Evolutionary conservation across 2,797 vertebrate genomes (phyloP), one percentile per base, ranked within the genome.

Genomic region (Pangasius macronema): DNA sequence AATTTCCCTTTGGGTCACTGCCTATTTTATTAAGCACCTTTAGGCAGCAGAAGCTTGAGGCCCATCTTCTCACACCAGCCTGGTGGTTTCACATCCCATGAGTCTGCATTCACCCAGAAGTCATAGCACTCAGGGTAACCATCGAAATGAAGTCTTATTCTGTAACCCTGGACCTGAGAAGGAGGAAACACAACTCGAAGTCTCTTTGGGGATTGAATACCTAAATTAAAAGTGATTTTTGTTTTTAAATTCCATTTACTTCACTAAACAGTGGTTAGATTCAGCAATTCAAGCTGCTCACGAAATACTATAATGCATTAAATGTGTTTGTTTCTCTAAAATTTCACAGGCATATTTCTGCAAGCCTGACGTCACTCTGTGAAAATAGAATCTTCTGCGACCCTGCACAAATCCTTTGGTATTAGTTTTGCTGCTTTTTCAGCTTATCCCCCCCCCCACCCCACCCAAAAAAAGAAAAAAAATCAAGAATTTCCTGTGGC

Each of bases 11-110:
- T 30, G 8, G 46, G 30, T 42, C 59, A 46, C 30, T 75, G 53
- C 24, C 46, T 77, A 27, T 49, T 49, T 59, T 51, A 80, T 42
- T 57, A 65, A n/a, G 10, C 61, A 97, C 96, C 96, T 96, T 96
- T 96, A 18, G 96, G 96, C 88, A 96, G 91, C 90, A 96, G 92
- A 85, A 97, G 93, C 84, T 96, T 96, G 86, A 96, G 95, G 83
- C 95, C 95, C 22, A 94, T 95, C 92, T 97, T 96, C 92, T 97
- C 96, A 91, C 96, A 97, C 96, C 96, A 97, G 75, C 95, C 94
- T 0, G 96, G 94, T 20, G 96, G 96, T 92, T 97, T 96, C 76
- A 97, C 39, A 83, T 97, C 96, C 95, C 96, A 96, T 0, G 95
- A 95, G 91, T 97, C 96, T 0, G 95, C 96, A 4, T 97, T 97